phyloP scores from a whole-genome alignment of 2,113 vertebrate genomes.

The Microcebus lehilahytsara region DNA sequence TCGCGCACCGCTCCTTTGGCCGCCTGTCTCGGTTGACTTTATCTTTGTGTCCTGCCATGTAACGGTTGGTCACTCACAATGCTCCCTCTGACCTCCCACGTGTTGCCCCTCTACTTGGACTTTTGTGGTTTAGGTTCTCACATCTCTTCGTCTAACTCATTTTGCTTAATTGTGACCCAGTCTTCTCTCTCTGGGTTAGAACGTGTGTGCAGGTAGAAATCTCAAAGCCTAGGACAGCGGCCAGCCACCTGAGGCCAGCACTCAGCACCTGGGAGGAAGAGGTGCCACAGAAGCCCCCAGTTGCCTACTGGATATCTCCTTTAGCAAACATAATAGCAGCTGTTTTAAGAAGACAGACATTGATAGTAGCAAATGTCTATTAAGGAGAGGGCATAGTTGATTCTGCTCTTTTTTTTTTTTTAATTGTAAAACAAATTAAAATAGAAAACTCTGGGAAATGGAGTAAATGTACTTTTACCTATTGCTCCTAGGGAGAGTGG shows the following conservation, averaged over 20 bases:
- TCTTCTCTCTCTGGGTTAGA: not conserved
- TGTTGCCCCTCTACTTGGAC: not conserved
- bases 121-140: not conserved
- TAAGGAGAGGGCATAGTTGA: not conserved
- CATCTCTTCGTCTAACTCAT: not conserved
- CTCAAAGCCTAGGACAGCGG: not conserved
- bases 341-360: not conserved
- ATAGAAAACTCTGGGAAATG: not conserved
- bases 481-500: not conserved
- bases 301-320: not conserved
- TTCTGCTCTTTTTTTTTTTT: not conserved
- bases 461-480: not conserved
- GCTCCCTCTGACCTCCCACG: not conserved
- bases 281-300: no score
- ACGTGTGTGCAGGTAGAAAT: not conserved
- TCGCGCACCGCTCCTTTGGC: not conserved
- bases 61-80: no score
- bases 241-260: not conserved
- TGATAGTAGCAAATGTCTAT: not conserved
- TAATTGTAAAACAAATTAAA: not conserved
- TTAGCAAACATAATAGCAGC: not conserved
- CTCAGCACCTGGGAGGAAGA: not conserved
- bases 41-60: not conserved
- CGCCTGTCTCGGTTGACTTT: not conserved
- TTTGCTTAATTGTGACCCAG: not conserved